Base-by-base conservation (phyloP, 2,888 invertebrate species). In the Iselma pallidipennis region DNA sequence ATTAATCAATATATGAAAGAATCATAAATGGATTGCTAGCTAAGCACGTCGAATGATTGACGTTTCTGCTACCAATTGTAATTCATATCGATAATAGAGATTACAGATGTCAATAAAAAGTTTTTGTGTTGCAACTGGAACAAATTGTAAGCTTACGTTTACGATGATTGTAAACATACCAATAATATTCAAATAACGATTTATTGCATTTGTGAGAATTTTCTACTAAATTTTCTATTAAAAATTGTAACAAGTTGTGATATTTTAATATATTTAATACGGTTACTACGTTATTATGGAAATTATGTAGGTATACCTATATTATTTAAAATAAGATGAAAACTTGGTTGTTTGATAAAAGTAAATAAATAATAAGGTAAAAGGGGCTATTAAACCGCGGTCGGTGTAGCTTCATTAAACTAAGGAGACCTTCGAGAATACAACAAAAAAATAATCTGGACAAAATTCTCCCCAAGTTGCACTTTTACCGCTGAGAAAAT, bases 371-470 rank as follows among this genome's bases (percentile, higher is more conserved):
- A 76, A 71, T 72, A 76, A 75, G 75, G 74, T 70, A 70, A n/a
- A 67, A 68, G 70, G 71, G 58, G 63, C 64, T 74, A 72, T 77
- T 73, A 75, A 76, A 76, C 75, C 76, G 71, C 76, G 74, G 74
- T 74, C 73, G 72, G 72, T 71, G 76, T 74, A 74, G 74, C 78
- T 81, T 81, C 80, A 79, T 81, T 82, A 81, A 79, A 77, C 74
- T 78, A 80, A 81, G 71, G 75, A 74, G 75, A 71, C 81, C 79
- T 77, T 65, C 49, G 80, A 78, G 81, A 74, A 77, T 71, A 77
- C 69, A 74, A 69, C 66, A 80, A 80, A 80, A 42, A 80, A 81
- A 81, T 81, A 81, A 81, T 81, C 79, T 80, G 79, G 78, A 78
- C 80, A 74, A 77, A 80, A 74, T 71, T 68, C 73, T 74, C 75